Percentiles rank a stretch among this genome's conserved stretches.
Evolutionary conservation across 2,797 vertebrate genomes (phyloP).

Genomic region (Eurystomus glaucurus): DNA sequence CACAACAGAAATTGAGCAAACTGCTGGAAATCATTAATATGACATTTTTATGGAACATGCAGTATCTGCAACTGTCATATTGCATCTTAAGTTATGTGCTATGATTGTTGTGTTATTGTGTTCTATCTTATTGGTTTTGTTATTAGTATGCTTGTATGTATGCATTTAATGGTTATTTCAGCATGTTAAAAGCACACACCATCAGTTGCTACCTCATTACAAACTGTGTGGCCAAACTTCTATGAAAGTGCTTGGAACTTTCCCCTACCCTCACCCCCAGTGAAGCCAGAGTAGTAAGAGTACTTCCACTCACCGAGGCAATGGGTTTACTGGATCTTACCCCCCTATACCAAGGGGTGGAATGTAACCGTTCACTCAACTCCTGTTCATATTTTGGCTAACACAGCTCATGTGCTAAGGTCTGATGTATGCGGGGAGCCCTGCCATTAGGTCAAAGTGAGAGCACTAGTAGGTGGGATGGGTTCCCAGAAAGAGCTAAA

Average conservation of each 20-base stretch:
- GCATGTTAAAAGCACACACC: not conserved
- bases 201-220: not conserved
- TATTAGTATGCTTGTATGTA: not conserved
- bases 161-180: not conserved
- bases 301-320: accelerated
- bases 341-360: not conserved
- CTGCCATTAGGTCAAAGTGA: not conserved
- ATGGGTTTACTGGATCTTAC: not conserved
- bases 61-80: not conserved
- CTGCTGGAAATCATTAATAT: not conserved
- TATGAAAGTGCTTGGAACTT: not conserved
- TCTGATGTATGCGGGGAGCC: not conserved
- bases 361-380: not conserved
- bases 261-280: not conserved
- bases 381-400: no score
- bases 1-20: not conserved
- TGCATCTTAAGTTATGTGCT: not conserved
- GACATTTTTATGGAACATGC: not conserved
- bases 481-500: no score
- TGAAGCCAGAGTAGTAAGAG: not conserved
- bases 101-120: not conserved
- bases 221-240: not conserved
- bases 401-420: not conserved
- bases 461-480: no score
- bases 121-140: not conserved